phyloP scores from a whole-genome alignment of 2,797 vertebrate species.

The Anableps anableps region DNA sequence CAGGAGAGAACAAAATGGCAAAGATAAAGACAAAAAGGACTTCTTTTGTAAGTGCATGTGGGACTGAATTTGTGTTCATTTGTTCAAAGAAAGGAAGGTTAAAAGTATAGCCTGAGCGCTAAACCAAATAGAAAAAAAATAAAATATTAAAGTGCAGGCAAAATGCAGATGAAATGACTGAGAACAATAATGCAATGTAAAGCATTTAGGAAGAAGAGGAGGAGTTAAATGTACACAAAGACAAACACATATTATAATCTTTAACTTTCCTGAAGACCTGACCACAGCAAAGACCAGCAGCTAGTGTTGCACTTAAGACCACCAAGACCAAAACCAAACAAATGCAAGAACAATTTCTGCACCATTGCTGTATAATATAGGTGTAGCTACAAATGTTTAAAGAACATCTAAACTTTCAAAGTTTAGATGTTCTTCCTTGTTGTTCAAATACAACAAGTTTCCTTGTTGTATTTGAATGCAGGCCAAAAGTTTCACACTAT shows the following conservation, averaged over 20 bases:
- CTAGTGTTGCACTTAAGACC: not conserved
- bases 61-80: conserved; percentile 33
- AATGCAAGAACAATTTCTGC: not conserved
- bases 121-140: conserved; percentile 2
- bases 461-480: not conserved
- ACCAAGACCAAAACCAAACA: not conserved
- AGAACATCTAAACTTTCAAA: not conserved
- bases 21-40: conserved; percentile 21
- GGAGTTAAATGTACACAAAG: not conserved
- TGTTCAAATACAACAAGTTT: too few species aligned
- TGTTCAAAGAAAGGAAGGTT: conserved; percentile 17
- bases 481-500: not conserved
- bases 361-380: not conserved
- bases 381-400: not conserved
- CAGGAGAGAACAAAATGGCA: conserved; percentile 21
- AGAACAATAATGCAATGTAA: not conserved
- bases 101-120: conserved; percentile 7
- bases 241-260: not conserved
- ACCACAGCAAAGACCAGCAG: not conserved
- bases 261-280: not conserved
- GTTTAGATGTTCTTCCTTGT: too few species aligned
- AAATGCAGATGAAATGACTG: not conserved
- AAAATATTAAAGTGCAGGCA: conserved; percentile 4
- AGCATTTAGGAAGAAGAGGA: conserved; percentile 1
- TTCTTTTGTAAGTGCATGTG: conserved; percentile 18